Evolutionary conservation across 2,888 invertebrate species (phyloP), one percentile per base, ranked within the genome.

Genomic region (Geotrupes spiniger): DNA sequence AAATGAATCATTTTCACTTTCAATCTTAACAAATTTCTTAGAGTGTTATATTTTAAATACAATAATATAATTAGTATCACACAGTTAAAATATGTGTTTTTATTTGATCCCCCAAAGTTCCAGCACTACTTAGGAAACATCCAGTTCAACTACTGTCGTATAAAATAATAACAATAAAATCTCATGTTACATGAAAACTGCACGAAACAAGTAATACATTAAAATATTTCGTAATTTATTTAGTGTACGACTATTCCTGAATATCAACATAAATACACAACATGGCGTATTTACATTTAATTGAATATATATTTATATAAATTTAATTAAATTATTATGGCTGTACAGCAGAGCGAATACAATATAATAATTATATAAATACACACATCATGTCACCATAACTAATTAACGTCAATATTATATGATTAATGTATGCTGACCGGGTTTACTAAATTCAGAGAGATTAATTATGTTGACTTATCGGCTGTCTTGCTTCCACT

Each of bases 351-450:
- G 51, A 57, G 59, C 58, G 62, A 63, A 63, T 62, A 66, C 65
- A 66, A 69, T 68, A 68, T 69, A 66, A 70, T 70, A 70, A 70
- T 70, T 68, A 69, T 68, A 69, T 69, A 68, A 70, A 69, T 68
- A 68, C 66, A 65, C 63, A 66, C 64, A 65, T 65, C 66, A 64
- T 64, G 66, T 66, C 67, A 66, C 65, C 64, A 65, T 65, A 62
- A 63, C 66, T 69, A 70, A 70, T 69, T 70, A 69, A 68, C 66
- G 68, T 69, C 69, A 66, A 69, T 68, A 66, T 61, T 64, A 61
- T 62, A 64, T 68, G 66, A 70, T 69, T 68, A 65, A 69, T 69
- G 68, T 61, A 60, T 57, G 52, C 58, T 62, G 64, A 60, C 60
- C 63, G 62, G 61, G 62, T 46, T 46, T 49, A 49, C 46, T 56